A percentile compares a stretch with the other conserved stretches of the same genome.
These are phyloP conservation scores for Nemapogon koenigi DNA, from an alignment of 2,888 invertebrate genomes.

Conservation along the genomic window DNA sequence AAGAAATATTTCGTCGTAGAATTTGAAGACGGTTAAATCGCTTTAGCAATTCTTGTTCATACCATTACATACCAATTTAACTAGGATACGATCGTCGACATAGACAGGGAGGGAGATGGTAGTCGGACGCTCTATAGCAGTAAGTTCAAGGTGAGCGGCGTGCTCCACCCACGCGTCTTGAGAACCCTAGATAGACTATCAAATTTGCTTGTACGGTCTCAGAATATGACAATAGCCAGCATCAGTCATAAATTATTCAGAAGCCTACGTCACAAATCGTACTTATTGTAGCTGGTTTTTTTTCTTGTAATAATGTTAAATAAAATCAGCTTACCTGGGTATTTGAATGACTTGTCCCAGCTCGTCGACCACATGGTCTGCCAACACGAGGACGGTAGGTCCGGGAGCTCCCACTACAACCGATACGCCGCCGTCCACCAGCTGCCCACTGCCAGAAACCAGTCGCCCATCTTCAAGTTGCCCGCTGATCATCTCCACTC, in stretches of 20 bases:
- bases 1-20: no score
- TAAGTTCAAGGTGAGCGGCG: conserved; percentile 64
- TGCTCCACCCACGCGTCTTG: conserved; percentile 56
- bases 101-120: neutral
- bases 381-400: conserved; percentile 73
- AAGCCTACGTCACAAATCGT: no score
- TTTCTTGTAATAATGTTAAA: neutral
- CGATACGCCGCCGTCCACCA: conserved; percentile 58
- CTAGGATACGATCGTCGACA: no score
- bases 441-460: conserved; percentile 52
- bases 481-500: conserved; percentile 79
- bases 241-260: no score
- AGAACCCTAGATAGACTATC: no score
- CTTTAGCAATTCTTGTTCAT: no score
- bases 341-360: conserved; percentile 70
- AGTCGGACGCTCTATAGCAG: conserved; percentile 28
- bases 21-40: no score
- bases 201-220: no score
- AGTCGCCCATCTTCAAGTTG: conserved; percentile 67
- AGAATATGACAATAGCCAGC: no score
- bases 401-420: conserved; percentile 57
- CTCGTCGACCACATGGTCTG: conserved; percentile 76
- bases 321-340: conserved; percentile 59
- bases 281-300: neutral
- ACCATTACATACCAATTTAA: no score